These are phyloP conservation scores for Pteropus rufus DNA, from an alignment of 2,797 vertebrate species.

Conservation along the genomic window DNA sequence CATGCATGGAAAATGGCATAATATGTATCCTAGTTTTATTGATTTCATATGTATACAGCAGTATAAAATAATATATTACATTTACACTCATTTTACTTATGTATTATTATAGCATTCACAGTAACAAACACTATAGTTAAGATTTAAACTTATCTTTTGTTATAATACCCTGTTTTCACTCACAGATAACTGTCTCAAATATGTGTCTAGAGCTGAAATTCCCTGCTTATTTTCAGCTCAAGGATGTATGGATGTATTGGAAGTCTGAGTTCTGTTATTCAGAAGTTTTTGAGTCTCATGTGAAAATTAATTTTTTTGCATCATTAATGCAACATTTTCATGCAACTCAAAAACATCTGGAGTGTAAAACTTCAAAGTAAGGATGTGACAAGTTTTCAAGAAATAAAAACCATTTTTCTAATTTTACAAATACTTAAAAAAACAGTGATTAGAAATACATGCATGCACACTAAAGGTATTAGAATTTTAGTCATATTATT, in stretches of 20 bases:
- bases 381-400: constrained; percentile 63
- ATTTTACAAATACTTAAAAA: constrained; percentile 75
- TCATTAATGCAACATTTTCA: constrained; percentile 47
- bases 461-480: constrained; percentile 71
- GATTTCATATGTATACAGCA: constrained; percentile 80
- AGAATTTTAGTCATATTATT: constrained; percentile 72
- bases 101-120: constrained; percentile 79
- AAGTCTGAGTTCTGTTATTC: constrained; percentile 47
- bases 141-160: constrained; percentile 74
- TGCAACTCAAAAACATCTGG: constrained; percentile 68
- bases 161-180: constrained; percentile 79
- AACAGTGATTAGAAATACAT: constrained; percentile 74
- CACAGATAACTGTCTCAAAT: constrained; percentile 73
- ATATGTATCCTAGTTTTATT: constrained; percentile 78
- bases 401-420: constrained; percentile 68
- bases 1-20: constrained; percentile 70
- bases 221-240: constrained; percentile 63
- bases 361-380: constrained; percentile 66
- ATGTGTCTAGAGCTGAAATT: constrained; percentile 61
- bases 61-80: constrained; percentile 81
- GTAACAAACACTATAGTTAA: constrained; percentile 78
- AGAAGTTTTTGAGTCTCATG: constrained; percentile 65
- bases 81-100: constrained; percentile 77
- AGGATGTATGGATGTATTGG: constrained; percentile 20
- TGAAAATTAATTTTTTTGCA: constrained; percentile 55